A percentile compares a stretch with the other conserved stretches of the same genome.
Evolutionary conservation across 2,113 vertebrate species (phyloP).

Genomic region (Ramphastos sulfuratus): DNA sequence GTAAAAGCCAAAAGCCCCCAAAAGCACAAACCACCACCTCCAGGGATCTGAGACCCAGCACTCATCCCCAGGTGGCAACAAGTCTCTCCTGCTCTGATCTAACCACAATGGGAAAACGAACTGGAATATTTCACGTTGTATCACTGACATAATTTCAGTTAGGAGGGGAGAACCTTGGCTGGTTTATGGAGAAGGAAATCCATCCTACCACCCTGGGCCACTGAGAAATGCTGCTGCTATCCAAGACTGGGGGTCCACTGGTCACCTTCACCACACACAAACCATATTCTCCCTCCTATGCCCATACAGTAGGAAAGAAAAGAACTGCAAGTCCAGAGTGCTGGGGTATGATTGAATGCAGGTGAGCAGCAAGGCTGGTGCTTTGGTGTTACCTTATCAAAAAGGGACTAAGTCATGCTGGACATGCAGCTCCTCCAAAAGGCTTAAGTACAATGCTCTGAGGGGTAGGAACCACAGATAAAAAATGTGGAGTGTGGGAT

Average conservation of each 20-base stretch:
- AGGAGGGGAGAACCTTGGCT: background rate
- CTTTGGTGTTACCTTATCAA: background rate
- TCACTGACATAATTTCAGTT: fast-evolving
- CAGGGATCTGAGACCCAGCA: background rate
- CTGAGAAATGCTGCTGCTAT: background rate
- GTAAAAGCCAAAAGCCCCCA: background rate
- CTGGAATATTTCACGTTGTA: fast-evolving
- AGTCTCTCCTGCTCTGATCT: background rate
- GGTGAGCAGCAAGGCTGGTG: background rate
- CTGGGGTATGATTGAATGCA: background rate
- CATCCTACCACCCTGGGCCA: background rate
- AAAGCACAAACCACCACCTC: background rate
- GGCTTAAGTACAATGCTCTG: background rate
- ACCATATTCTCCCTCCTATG: background rate
- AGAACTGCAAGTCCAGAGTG: background rate
- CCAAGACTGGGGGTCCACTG: background rate
- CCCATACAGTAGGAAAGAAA: background rate
- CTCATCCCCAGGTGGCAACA: background rate
- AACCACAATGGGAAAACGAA: background rate
- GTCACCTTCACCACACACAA: background rate
- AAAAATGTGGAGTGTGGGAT: background rate
- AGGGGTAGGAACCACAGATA: background rate
- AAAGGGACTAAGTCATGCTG: background rate
- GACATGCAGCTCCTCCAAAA: background rate
- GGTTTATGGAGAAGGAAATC: background rate